Evolutionary conservation across 2,113 vertebrate genomes (phyloP), one percentile per base, ranked within the genome.

Genomic region (Chaetops frenatus): DNA sequence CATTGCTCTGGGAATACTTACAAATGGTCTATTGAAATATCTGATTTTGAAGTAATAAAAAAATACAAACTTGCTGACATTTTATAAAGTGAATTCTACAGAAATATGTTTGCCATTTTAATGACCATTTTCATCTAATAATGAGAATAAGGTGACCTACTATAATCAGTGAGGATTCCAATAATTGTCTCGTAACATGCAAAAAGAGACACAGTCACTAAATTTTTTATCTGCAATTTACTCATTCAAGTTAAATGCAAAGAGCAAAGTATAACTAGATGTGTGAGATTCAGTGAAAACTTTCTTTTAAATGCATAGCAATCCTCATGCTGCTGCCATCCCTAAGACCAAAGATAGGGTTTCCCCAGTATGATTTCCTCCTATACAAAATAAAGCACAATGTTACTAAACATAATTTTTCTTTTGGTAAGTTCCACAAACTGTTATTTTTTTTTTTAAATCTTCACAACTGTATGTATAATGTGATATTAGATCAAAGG

Each of bases 31-130:
- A 95, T 96, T 97, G 97, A 98, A 98, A 97, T 97, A 96, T 91
- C 94, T 98, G 97, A 97, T 98, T 98, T 97, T 94, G 94, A 98
- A 91, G 94, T 97, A 98, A 98, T 98, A 98, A 98, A 98, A 98
- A 96, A 78, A 91, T 77, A 96, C 67, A 98, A 97, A 97, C 96
- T 97, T 97, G 97, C 96, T 98, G 98, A 96, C 96, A 97, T 97
- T 96, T 98, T 97, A 96, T 97, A 97, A 98, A 98, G 91, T 84
- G 86, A 97, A 97, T 97, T 97, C 94, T 96, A 90, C 94, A 95
- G 97, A 98, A 97, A 93, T 97, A 96, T 40, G 80, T 92, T 97
- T 97, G 94, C 91, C 94, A 96, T 97, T 97, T 97, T 97, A 97
- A 97, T 98, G 94, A 97, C 85, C 25, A 54, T 81, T 96, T 67